Evolutionary conservation across 2,888 invertebrate species (phyloP).

Genomic region (Polia nebulosa): DNA sequence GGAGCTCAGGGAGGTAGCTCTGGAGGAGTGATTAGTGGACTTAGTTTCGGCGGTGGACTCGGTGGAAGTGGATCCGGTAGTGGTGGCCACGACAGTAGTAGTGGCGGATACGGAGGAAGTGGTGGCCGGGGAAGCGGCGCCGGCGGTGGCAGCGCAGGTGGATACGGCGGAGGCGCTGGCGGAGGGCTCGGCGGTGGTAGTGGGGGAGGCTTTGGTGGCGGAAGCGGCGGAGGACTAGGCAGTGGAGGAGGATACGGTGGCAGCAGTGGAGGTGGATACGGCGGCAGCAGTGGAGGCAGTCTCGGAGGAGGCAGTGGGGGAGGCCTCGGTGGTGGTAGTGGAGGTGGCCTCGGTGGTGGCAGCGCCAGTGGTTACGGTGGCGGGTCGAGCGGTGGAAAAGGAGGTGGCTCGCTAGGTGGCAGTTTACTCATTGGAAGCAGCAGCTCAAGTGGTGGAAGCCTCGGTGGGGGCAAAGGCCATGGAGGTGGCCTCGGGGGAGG

Average conservation of each 20-base stretch:
- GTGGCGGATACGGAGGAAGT: slow-evolving; percentile 21
- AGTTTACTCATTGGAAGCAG: slow-evolving; percentile 59
- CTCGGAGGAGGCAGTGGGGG: slow-evolving; percentile 19
- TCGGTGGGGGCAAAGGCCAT: slow-evolving; percentile 4
- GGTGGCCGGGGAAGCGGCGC: slow-evolving; percentile 53
- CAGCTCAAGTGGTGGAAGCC: slow-evolving; percentile 7
- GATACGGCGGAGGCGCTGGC: slow-evolving; percentile 28
- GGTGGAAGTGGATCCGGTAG: slow-evolving; percentile 42
- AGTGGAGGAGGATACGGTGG: slow-evolving; percentile 29
- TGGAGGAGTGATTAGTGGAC: slow-evolving; percentile 32
- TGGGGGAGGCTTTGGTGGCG: slow-evolving; percentile 22
- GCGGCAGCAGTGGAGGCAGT: slow-evolving; percentile 41
- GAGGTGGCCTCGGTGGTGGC: slow-evolving; percentile 34
- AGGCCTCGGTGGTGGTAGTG: slow-evolving; percentile 30
- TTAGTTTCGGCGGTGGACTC: slow-evolving; percentile 41
- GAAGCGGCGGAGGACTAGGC: slow-evolving; percentile 53
- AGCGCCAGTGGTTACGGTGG: slow-evolving; percentile 57
- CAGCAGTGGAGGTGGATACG: slow-evolving; percentile 43
- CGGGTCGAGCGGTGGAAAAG: slow-evolving; percentile 45
- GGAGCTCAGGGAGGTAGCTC: slow-evolving; percentile 36
- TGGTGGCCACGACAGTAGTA: slow-evolving; percentile 10
- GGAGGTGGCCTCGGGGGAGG: slow-evolving; percentile 63
- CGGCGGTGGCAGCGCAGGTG: slow-evolving; percentile 10
- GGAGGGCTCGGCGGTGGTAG: slow-evolving; percentile 11
- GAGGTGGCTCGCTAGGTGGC: slow-evolving; percentile 38